Conservation (phyloP, 2,113 vertebrate species). For the Festucalex cinctus region DNA sequence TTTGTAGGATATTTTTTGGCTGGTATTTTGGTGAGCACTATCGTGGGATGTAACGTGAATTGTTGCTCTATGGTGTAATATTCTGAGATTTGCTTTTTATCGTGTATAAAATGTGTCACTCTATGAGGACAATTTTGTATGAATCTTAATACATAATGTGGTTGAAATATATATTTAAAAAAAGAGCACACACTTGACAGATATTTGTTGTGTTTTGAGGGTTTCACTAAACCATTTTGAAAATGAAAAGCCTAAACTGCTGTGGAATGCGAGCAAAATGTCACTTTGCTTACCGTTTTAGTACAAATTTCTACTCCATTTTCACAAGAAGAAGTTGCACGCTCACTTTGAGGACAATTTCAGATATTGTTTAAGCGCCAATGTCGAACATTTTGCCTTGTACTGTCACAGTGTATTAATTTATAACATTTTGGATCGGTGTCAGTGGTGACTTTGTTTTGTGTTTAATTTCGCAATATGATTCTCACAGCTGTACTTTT, state of each 20-base stretch:
- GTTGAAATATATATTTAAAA: neutral
- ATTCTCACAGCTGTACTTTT: conserved; percentile 11
- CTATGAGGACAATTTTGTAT: neutral
- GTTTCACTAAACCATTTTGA: neutral
- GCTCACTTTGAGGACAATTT: neutral
- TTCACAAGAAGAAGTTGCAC: neutral
- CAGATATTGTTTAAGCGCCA: neutral
- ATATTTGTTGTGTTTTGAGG: neutral
- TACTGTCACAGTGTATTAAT: conserved; percentile 15
- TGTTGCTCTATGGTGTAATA: neutral
- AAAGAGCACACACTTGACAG: neutral
- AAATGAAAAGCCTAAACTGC: neutral
- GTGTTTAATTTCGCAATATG: conserved; percentile 16
- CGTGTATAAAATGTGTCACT: neutral
- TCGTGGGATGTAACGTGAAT: neutral
- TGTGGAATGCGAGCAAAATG: neutral
- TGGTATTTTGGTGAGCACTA: neutral
- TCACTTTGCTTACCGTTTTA: neutral
- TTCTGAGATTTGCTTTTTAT: neutral
- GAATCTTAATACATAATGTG: neutral
- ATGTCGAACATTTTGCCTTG: neutral
- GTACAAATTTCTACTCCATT: neutral
- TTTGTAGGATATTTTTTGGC: neutral
- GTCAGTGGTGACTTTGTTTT: conserved; percentile 9
- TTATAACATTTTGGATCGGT: conserved; percentile 22